Evolutionary conservation across 2,888 invertebrate genomes (phyloP), one percentile per base, ranked within the genome.

Genomic region (Electrophaes corylata): DNA sequence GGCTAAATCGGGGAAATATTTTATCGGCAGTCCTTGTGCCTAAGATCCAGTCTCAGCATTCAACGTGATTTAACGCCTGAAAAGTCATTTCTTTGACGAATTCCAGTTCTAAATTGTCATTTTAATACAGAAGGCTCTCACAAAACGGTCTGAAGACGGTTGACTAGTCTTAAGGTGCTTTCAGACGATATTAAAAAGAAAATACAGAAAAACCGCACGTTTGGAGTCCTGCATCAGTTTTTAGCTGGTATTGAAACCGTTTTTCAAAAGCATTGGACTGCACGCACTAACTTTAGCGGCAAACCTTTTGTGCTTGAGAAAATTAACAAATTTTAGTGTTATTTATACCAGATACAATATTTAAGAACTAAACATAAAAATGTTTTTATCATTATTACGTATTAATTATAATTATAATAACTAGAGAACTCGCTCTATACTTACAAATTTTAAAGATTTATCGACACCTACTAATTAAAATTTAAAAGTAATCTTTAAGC

Each of bases 41-140:
- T 43, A 19, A 12, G 46, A 46, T 40, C 49, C 39, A 56, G 47
- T 20, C 37, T 49, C 50, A 45, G 48, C 31, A 46, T 50, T 35
- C 37, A 50, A 50, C 45, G 45, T 57, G 40, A 60, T 62, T 64
- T 50, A 57, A 55, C 51, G 57, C 54, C 54, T 52, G 47, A 19
- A 62, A 57, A 60, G 52, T 51, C 49, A 39, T 62, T 62, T 52
- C 60, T 64, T 64, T 67, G 68, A 65, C 64, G 62, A 69, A 65
- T 67, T 45, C 58, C 48, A 57, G 41, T 31, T 43, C 46, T 44
- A 57, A 67, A 55, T 62, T 64, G 61, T 58, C 60, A 67, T 63
- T 64, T 61, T 64, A 66, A 66, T 65, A 60, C 61, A 29, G 61
- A 52, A 5, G 29, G 31, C 11, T 29, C 23, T 49, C 29, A 12